Base-by-base conservation (phyloP, 2,113 vertebrate genomes). In the Silurus asotus region DNA sequence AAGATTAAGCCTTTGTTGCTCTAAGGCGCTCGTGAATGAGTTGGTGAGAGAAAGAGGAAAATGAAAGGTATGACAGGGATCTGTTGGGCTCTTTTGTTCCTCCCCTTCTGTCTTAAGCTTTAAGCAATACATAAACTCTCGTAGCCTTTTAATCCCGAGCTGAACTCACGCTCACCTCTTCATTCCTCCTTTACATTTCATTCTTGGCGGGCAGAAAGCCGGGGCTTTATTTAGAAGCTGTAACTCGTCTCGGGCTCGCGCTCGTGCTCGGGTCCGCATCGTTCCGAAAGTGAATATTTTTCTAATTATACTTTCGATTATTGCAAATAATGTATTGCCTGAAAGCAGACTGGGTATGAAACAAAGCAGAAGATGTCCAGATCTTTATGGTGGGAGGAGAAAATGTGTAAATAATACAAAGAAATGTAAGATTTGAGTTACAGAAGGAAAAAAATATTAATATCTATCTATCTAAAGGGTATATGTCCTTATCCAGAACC, bases 91-190 rank as follows among this genome's bases (percentile, higher is more conserved):
- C 83, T 82, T 83, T 89, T 86, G 56, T 84, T 86, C 72, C 62
- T 86, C 6, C 51, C 87, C 84, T 86, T 82, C 87, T 81, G 90
- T 79, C 92, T 92, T 92, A 90, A 92, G 90, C 92, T 93, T 92
- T 91, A 70, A 91, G 92, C 89, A 92, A 93, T 90, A 93, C 92
- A 93, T 92, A 92, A 91, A 92, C 93, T 92, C 93, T 93, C 89
- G 92, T 92, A 91, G 93, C 90, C 89, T 92, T 94, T 89, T 88
- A 94, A 94, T 92, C 92, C 87, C 86, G 70, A 87, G 90, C 90
- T 95, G 94, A 94, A 94, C 94, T 94, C 90, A 90, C 59, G 89
- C 83, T 95, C 92, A 94, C 94, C 93, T 91, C 91, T 87, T 82
- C 56, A 88, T 81, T 85, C 84, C 84, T 87, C 64, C 90, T 49